Conservation (phyloP, 2,888 invertebrate genomes). For the Brassicogethes aeneus region DNA sequence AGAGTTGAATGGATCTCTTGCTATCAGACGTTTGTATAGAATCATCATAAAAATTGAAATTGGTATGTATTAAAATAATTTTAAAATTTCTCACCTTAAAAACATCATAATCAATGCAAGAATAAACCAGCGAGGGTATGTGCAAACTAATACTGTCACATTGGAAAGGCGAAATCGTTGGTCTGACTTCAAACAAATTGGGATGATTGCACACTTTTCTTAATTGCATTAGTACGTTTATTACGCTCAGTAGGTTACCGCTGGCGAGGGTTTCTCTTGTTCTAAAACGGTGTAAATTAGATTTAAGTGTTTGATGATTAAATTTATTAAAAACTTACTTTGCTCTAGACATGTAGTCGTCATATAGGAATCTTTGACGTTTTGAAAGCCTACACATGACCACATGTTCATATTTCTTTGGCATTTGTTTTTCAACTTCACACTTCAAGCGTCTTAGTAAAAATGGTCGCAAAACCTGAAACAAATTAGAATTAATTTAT, state of each 20-base stretch:
- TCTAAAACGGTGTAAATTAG: slow-evolving; percentile 48
- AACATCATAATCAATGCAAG: slow-evolving; percentile 62
- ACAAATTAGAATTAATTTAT: slow-evolving; percentile 11
- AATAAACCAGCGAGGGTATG: slow-evolving; percentile 64
- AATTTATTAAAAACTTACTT: slow-evolving; percentile 54
- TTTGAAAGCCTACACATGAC: slow-evolving; percentile 90
- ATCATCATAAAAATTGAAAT: slow-evolving; percentile 16
- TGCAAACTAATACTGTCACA: slow-evolving; percentile 65
- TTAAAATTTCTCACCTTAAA: slow-evolving; percentile 48
- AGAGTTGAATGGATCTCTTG: slow-evolving; percentile 30
- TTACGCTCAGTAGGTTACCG: slow-evolving; percentile 90
- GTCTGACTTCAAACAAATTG: slow-evolving; percentile 93
- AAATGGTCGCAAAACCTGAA: slow-evolving; percentile 84
- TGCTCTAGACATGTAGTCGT: slow-evolving; percentile 97
- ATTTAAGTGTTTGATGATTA: slow-evolving; percentile 3
- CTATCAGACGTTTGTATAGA: slow-evolving; percentile 21
- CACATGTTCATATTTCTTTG: slow-evolving; percentile 93
- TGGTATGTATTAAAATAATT: slow-evolving; percentile 2
- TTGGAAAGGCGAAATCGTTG: slow-evolving; percentile 89
- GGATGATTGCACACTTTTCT: slow-evolving; percentile 98
- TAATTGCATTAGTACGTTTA: slow-evolving; percentile 94
- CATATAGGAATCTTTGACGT: slow-evolving; percentile 93
- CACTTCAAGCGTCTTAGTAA: slow-evolving; percentile 83
- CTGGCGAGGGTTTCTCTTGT: slow-evolving; percentile 88
- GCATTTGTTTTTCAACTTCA: slow-evolving; percentile 97